A percentile compares a stretch with the other conserved stretches of the same genome.
phyloP scores from a whole-genome alignment of 2,888 invertebrate species.

The Drosophila neotestacea region DNA sequence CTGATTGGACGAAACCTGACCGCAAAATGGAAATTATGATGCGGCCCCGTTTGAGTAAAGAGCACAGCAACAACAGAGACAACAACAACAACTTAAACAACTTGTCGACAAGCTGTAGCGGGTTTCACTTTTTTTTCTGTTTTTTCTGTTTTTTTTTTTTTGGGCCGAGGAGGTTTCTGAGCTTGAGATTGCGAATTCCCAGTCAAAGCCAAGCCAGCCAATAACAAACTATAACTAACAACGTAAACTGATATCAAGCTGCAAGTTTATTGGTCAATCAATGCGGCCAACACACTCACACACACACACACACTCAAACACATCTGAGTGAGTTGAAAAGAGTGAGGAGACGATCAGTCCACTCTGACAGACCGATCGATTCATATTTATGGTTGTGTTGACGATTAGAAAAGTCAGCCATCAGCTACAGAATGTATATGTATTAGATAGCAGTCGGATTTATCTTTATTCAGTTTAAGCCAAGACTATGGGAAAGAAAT shows the following conservation, averaged over 20 bases:
- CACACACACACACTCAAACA: neutral
- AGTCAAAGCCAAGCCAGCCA: slow-evolving; percentile 52
- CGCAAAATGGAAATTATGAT: slow-evolving; percentile 82
- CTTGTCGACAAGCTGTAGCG: slow-evolving; percentile 58
- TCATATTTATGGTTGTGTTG: slow-evolving; percentile 35
- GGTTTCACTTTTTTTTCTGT: slow-evolving; percentile 70
- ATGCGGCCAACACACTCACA: slow-evolving; percentile 43
- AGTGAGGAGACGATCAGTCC: slow-evolving; percentile 38
- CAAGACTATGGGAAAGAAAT: neutral
- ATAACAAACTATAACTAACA: slow-evolving; percentile 80
- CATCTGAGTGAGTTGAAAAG: neutral
- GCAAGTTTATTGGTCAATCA: slow-evolving; percentile 84
- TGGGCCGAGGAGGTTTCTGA: slow-evolving; percentile 29
- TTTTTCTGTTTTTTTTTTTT: slow-evolving; percentile 26
- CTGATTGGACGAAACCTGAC: slow-evolving; percentile 82
- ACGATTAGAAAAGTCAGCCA: slow-evolving; percentile 44
- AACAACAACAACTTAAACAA: slow-evolving; percentile 48
- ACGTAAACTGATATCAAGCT: slow-evolving; percentile 82
- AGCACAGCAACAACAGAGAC: slow-evolving; percentile 60
- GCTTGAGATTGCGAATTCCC: slow-evolving; percentile 47
- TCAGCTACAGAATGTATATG: slow-evolving; percentile 4
- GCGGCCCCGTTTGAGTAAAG: slow-evolving; percentile 79
- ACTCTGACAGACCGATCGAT: slow-evolving; percentile 22
- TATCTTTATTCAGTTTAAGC: neutral
- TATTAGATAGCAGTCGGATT: slow-evolving; percentile 1